Conservation (phyloP, 2,797 vertebrate species). For the Zenarchopterus dispar region DNA sequence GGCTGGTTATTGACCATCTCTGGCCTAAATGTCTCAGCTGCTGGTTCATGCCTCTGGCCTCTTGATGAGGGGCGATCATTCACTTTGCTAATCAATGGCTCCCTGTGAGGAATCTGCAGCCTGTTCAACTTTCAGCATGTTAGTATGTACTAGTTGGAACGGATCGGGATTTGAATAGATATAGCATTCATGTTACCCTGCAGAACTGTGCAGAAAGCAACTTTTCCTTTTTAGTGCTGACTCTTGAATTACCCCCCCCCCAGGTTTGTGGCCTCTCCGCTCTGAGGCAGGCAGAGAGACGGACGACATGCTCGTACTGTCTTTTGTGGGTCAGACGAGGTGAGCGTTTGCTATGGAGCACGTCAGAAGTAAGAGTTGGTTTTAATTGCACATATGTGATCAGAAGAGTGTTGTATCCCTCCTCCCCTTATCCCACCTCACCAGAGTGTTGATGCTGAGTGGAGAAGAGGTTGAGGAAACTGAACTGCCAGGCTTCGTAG, state of each 20-base stretch:
- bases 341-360: slow-evolving; percentile 61
- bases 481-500: slow-evolving; percentile 94
- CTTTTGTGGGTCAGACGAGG: slow-evolving; percentile 98
- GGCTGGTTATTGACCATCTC: slow-evolving; percentile 67
- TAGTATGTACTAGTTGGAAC: slow-evolving; percentile 33
- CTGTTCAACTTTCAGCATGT: slow-evolving; percentile 28
- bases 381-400: slow-evolving; percentile 32
- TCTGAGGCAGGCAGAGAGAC: slow-evolving; percentile 92
- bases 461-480: slow-evolving; percentile 99
- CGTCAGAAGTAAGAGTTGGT: slow-evolving; percentile 26
- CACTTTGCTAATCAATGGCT: slow-evolving; percentile 63
- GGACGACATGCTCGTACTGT: slow-evolving; percentile 95
- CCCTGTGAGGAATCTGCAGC: slow-evolving; percentile 26
- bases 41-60: slow-evolving; percentile 37
- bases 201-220: slow-evolving; percentile 15
- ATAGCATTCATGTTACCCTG: slow-evolving; percentile 3
- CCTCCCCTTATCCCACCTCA: background rate
- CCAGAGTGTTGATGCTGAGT: slow-evolving; percentile 94
- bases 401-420: slow-evolving; percentile 9
- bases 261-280: slow-evolving; percentile 95
- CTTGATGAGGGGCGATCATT: slow-evolving; percentile 68
- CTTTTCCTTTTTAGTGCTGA: slow-evolving; percentile 14
- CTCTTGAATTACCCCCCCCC: slow-evolving; percentile 20
- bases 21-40: slow-evolving; percentile 49
- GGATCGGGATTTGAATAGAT: background rate